These are phyloP conservation scores for Cliona cf. orientalis DNA, from an alignment of 37 sponge, comb jelly and placozoan genomes.

Conservation along the genomic window DNA sequence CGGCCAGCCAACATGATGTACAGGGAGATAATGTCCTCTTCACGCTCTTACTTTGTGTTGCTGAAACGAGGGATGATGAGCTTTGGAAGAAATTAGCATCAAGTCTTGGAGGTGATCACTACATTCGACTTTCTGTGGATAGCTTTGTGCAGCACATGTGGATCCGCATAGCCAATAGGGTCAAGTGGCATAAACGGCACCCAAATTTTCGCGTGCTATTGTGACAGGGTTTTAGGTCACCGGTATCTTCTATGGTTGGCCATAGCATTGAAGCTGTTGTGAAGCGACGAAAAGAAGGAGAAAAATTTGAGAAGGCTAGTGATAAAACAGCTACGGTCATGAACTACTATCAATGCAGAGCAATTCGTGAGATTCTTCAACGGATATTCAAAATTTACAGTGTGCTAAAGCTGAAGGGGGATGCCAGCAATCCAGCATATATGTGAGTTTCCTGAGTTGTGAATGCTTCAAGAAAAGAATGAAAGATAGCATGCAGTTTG, in stretches of 20 bases:
- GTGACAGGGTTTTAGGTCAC: neutral
- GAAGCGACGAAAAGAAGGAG: neutral
- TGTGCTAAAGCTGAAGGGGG: neutral
- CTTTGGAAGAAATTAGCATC: neutral
- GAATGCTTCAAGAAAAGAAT: constrained; percentile 13
- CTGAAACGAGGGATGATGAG: constrained; percentile 1
- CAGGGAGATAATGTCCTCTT: neutral
- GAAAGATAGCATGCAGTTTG: neutral
- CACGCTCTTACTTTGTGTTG: neutral
- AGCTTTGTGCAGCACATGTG: neutral
- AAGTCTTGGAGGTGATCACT: neutral
- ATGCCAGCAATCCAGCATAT: constrained; percentile 17
- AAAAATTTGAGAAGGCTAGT: too few relatives aligned
- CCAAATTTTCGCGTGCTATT: too few relatives aligned
- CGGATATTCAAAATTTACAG: constrained; percentile 28
- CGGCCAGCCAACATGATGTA: neutral
- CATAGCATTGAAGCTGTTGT: neutral
- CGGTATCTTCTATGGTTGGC: neutral
- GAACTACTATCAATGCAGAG: too few relatives aligned
- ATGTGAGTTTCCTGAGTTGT: constrained; percentile 23
- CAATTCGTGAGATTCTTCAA: constrained; percentile 33
- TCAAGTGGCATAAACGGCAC: too few relatives aligned
- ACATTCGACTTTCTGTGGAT: neutral
- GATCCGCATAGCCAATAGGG: too few relatives aligned
- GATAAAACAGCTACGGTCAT: too few relatives aligned